Base-by-base conservation (phyloP, 37 sponge, comb jelly and placozoan genomes). In the Cliona cf. orientalis region DNA sequence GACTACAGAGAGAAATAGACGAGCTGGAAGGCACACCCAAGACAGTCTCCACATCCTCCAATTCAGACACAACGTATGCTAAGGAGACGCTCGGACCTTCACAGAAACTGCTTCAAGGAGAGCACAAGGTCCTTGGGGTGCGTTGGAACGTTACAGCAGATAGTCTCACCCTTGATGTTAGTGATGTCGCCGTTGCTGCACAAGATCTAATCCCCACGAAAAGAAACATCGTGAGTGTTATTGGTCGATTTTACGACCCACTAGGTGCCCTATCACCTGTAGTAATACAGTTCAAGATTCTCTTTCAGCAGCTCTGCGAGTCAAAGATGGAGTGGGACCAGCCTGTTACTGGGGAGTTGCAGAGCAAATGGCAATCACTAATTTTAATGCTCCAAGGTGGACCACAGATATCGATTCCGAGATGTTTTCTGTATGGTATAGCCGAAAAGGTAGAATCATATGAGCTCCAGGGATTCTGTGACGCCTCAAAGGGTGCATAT, bases 401-500 rank as follows among this genome's bases (percentile, higher is more conserved):
- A 28, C 40, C 19, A 25, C 44, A 32, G 0, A 25, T 82, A 22
- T 42, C 82, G 17, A 60, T 61, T 46, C 82, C 64, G 22, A 71
- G 82, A 41, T 35, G 73, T 45, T 82, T 61, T 42, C 42, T 38
- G 28, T 29, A 40, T 22, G 64, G 73, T 21, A 36, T 82, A 22
- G 0, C 32, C 9, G 67, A 80, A 32, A 34, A 80, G 5, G 81
- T 44, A 4, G 25, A 4, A 23, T 57, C 42, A 23, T 69, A 34
- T 35, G 11, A 5, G 26, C 65, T 82, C 31, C 32, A 40, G 58
- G 83, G 74, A 60, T 82, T 72, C 36, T 72, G 83, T 45, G 53
- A 82, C 42, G 74, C 74, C 33, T 72, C 83, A 28, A 22, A 22
- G 3, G 23, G n/a, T 29, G 81, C 71, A 35, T 80, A 80, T 60